Base-by-base conservation (phyloP, 1,140 invertebrate species). In the Anagrus nilaparvatae region DNA sequence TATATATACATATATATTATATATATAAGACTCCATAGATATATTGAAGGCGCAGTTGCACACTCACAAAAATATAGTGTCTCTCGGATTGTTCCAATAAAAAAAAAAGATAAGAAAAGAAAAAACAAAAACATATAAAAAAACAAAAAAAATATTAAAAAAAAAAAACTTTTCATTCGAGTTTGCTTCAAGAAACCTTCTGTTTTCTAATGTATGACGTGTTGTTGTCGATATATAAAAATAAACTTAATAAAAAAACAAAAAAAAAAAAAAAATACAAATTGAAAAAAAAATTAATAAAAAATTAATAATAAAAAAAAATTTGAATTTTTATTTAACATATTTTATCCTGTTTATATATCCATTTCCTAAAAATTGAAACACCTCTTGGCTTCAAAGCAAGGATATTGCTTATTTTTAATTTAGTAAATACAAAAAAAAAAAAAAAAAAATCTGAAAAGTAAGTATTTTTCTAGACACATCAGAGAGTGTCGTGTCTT, bases 171-270 rank as follows among this genome's bases (percentile, higher is more conserved):
- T 69, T 69, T 69, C 66, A 69, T 67, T 69, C 66, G 59, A 69
- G 66, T 69, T 69, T 69, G 64, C 66, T 69, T 69, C 66, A 66
- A 65, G 64, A 67, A 69, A 69, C 65, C 62, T 69, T 69, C 66
- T 69, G 66, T 69, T 69, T 69, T 69, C 66, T 67, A 69, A 69
- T 69, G 66, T 69, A 69, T 69, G 66, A 69, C 66, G 66, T 69
- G 64, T 69, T 69, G 64, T 69, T 69, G 66, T 69, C 66, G 66
- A 67, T 69, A 69, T 67, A 69, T 67, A 69, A 69, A 67, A 66
- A n/a, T 67, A 67, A 67, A 69, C 64, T 67, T 67, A 68, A 67
- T 68, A 68, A 68, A 68, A 68, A 60, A 63, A 66, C 61, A 65
- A 29, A 3, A 33, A 7, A 6, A 7, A 7, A n/a, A 6, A 27